Evolutionary conservation across 2,113 vertebrate genomes (phyloP).

Genomic region (Terrapene triunguis): DNA sequence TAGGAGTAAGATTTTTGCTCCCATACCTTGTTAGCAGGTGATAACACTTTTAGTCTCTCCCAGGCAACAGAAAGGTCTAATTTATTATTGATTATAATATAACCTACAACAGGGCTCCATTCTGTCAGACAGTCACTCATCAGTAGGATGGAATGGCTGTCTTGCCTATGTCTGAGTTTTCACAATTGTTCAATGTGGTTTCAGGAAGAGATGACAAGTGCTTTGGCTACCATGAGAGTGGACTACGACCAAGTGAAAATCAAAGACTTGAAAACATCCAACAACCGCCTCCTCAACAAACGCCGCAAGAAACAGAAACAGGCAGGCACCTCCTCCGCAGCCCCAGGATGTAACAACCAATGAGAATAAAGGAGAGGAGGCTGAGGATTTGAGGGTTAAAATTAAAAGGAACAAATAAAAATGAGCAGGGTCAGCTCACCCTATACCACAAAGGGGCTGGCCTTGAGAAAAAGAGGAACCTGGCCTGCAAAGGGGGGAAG

Average conservation of each 20-base stretch:
- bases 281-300: conserved; percentile 95
- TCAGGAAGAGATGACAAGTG: conserved; percentile 99
- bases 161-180: not conserved
- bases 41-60: not conserved
- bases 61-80: not conserved
- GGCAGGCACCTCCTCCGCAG: conserved; percentile 73
- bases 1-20: not conserved
- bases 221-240: conserved; percentile 96
- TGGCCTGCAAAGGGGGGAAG: not conserved
- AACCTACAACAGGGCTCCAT: not conserved
- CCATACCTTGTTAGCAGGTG: not conserved
- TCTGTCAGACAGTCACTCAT: not conserved
- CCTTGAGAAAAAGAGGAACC: not conserved
- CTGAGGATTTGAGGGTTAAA: conserved; percentile 26
- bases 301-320: conserved; percentile 94
- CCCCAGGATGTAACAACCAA: conserved; percentile 88
- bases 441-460: not conserved
- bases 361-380: conserved; percentile 56
- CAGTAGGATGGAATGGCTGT: not conserved
- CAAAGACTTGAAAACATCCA: conserved; percentile 96
- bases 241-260: conserved; percentile 99
- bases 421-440: not conserved
- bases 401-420: not conserved
- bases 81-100: accelerated
- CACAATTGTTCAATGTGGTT: conserved; percentile 17